Evolutionary conservation across 2,888 invertebrate genomes (phyloP).

Genomic region (Druceiella hillmani): DNA sequence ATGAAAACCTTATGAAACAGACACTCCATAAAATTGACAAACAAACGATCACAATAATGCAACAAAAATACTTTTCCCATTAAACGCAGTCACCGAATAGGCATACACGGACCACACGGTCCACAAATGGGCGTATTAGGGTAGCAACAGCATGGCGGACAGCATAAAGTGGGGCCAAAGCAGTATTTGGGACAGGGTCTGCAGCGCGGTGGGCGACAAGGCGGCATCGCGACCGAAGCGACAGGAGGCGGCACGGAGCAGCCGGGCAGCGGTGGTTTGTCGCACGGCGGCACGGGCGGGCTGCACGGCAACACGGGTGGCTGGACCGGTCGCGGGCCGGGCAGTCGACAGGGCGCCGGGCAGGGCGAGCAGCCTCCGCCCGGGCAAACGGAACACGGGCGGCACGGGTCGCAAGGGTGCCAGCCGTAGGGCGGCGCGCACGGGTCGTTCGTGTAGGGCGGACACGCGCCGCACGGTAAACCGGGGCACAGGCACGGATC

Average conservation of each 20-base stretch:
- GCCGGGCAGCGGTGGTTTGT: no score
- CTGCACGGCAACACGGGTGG: slow-evolving; percentile 36
- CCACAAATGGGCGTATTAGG: slow-evolving; percentile 41
- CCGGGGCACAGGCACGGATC: slow-evolving; percentile 43
- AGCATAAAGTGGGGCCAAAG: slow-evolving; percentile 38
- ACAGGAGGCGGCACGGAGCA: slow-evolving; percentile 29
- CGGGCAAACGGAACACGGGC: slow-evolving; percentile 40
- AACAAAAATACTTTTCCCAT: no score
- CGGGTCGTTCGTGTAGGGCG: slow-evolving; percentile 41
- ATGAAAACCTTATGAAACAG: no score
- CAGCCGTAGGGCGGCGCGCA: slow-evolving; percentile 37
- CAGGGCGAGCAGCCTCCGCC: slow-evolving; percentile 46
- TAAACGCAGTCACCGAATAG: slow-evolving; percentile 36
- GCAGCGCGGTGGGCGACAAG: slow-evolving; percentile 48
- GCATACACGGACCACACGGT: slow-evolving; percentile 43
- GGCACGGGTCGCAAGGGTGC: slow-evolving; percentile 32
- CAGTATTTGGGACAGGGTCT: slow-evolving; percentile 54
- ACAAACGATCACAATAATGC: no score
- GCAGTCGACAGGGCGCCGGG: slow-evolving; percentile 43
- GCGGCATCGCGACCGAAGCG: slow-evolving; percentile 48
- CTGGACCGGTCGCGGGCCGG: slow-evolving; percentile 35
- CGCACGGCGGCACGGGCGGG: slow-evolving; percentile 42
- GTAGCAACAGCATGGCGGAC: slow-evolving; percentile 41
- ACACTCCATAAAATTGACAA: no score
- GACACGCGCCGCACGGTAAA: slow-evolving; percentile 40